These are phyloP conservation scores for Cheilosia soror DNA, from an alignment of 2,888 invertebrate genomes.

Conservation along the genomic window DNA sequence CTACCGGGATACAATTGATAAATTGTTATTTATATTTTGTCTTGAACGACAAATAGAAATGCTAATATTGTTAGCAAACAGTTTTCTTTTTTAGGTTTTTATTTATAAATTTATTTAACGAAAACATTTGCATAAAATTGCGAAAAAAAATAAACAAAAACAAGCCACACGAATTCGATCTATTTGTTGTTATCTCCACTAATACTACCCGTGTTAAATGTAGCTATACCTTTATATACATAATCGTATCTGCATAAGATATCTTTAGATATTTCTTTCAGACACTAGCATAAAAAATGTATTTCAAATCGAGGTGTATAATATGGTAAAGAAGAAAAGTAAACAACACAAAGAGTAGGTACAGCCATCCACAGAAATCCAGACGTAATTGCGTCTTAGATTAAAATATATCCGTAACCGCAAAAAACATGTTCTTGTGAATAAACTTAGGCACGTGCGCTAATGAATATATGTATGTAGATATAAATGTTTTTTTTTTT, in stretches of 20 bases:
- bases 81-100: neutral
- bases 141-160: neutral
- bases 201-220: neutral
- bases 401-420: neutral
- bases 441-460: slow-evolving; percentile 46
- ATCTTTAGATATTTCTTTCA: neutral
- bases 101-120: neutral
- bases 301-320: no score
- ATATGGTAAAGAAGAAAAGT: slow-evolving; percentile 4
- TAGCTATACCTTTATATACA: neutral
- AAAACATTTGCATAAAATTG: neutral
- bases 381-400: slow-evolving; percentile 46
- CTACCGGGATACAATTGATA: no score
- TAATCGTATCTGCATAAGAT: slow-evolving; percentile 4
- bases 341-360: slow-evolving; percentile 33
- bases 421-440: slow-evolving; percentile 19
- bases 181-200: neutral
- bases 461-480: slow-evolving; percentile 21
- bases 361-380: slow-evolving; percentile 15
- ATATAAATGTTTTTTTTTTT: neutral
- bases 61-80: no score
- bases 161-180: neutral
- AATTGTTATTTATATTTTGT: neutral
- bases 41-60: neutral
- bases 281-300: no score